Percentiles rank a stretch among this genome's conserved stretches.
Conservation (phyloP, 2,888 invertebrate genomes). For the Anthophora plumipes region DNA sequence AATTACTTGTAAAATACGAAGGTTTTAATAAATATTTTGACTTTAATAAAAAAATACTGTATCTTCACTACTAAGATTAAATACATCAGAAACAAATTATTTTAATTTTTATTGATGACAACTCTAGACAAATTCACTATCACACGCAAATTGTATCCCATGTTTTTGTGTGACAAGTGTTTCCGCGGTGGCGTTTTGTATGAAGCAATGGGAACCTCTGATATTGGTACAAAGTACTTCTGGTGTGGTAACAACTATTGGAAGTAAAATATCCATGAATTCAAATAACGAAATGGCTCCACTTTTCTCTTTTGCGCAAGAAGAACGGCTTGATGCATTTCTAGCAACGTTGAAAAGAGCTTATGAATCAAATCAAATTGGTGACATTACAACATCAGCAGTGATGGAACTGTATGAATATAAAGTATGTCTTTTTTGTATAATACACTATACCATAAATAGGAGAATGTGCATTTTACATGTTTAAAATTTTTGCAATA, state of each 20-base stretch:
- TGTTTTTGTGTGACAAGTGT: conserved; percentile 59
- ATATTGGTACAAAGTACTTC: conserved; percentile 77
- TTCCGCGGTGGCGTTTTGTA: conserved; percentile 77
- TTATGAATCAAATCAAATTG: conserved; percentile 85
- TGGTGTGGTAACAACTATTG: conserved; percentile 39
- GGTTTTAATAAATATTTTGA: neutral
- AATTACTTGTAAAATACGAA: neutral
- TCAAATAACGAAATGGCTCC: conserved; percentile 77
- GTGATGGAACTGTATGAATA: conserved; percentile 91
- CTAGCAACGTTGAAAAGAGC: conserved; percentile 85
- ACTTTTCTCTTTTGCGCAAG: conserved; percentile 85
- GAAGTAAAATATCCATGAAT: conserved; percentile 41
- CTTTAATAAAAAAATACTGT: conserved; percentile 5
- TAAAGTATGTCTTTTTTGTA: conserved; percentile 82
- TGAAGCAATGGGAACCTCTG: conserved; percentile 81
- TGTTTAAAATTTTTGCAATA: neutral
- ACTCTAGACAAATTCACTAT: conserved; percentile 42
- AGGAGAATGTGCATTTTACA: neutral
- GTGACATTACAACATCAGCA: conserved; percentile 88
- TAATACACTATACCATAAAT: conserved; percentile 1
- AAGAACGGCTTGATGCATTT: conserved; percentile 86
- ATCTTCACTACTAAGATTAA: conserved; percentile 3
- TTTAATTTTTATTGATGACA: conserved; percentile 37
- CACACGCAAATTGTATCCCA: conserved; percentile 42
- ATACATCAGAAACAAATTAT: conserved; percentile 13